A percentile compares a stretch with the other conserved stretches of the same genome.
These are phyloP conservation scores for Melanitta fusca DNA, from an alignment of 2,797 vertebrate species.

Conservation along the genomic window DNA sequence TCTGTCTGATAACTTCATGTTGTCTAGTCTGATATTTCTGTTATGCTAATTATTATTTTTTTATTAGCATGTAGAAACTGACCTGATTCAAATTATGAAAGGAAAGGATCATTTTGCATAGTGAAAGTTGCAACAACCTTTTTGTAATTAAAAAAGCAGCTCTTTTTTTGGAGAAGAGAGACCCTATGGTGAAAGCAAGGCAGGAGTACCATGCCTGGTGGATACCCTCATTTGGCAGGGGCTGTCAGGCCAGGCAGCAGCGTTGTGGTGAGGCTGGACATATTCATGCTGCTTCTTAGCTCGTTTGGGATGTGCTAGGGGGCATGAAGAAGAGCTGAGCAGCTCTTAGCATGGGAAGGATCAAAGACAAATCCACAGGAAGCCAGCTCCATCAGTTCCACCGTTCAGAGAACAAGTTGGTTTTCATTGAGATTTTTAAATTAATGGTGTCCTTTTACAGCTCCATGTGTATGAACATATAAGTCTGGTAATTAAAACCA, in stretches of 20 bases:
- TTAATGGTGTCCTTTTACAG: not conserved
- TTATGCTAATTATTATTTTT: not conserved
- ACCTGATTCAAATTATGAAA: not conserved
- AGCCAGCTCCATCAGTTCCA: not conserved
- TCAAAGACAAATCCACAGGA: not conserved
- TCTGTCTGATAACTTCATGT: not conserved
- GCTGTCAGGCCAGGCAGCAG: not conserved
- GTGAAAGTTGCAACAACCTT: not conserved
- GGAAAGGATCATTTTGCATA: not conserved
- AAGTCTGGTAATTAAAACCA: not conserved
- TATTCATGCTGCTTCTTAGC: not conserved
- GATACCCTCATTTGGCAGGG: not conserved
- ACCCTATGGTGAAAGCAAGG: fast-evolving
- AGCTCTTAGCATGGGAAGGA: not conserved
- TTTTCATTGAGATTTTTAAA: not conserved
- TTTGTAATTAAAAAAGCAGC: not conserved
- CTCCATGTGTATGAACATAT: not conserved
- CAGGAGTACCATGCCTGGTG: fast-evolving
- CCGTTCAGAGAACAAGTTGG: not conserved
- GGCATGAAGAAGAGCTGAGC: not conserved
- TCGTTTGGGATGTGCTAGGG: not conserved
- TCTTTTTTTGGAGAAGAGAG: not conserved
- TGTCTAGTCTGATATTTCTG: not conserved
- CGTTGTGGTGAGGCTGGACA: not conserved
- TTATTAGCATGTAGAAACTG: not conserved